Evolutionary conservation across 2,888 invertebrate genomes (phyloP), one percentile per base, ranked within the genome.

Genomic region (Suillia variegata): DNA sequence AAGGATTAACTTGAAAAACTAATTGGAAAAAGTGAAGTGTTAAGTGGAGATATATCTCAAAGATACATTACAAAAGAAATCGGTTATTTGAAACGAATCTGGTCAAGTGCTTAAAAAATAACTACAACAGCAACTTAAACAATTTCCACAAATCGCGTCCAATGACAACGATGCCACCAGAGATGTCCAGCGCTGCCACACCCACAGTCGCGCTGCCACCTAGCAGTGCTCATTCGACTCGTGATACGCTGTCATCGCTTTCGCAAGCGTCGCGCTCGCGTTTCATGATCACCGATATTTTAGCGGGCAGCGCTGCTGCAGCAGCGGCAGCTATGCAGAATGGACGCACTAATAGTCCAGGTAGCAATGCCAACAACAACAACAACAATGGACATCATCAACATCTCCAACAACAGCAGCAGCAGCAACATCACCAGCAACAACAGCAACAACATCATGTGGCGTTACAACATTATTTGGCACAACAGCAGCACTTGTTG

Each of bases 211-310:
- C 64, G 51, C 52, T 68, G 42, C 17, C 52, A 20, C 58, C 64
- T n/a, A 49, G 47, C 26, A 49, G 61, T n/a, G n/a, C n/a, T n/a
- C n/a, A n/a, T n/a, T n/a, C n/a, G n/a, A n/a, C n/a, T n/a, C n/a
- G 74, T 70, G 80, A 77, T 63, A 77, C 79, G 67, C 85, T 85
- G 85, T 85, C 85, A 81, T 85, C 85, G 81, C 85, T 86, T 78
- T n/a, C n/a, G n/a, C 87, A 85, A 79, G 87, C 88, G 67, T 88
- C 89, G 54, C 86, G 92, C 70, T 92, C 93, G 63, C 84, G 93
- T 68, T 94, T 94, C 84, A 93, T 94, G 92, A 94, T 94, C 84
- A 93, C 92, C 70, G 94, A 94, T 81, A 94, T 94, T 75, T 85
- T 94, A 68, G 88, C 88, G 54, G 87, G 87, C 54, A 85, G 85